phyloP scores from a whole-genome alignment of 2,113 vertebrate species.

The Muntiacus muntjak region DNA sequence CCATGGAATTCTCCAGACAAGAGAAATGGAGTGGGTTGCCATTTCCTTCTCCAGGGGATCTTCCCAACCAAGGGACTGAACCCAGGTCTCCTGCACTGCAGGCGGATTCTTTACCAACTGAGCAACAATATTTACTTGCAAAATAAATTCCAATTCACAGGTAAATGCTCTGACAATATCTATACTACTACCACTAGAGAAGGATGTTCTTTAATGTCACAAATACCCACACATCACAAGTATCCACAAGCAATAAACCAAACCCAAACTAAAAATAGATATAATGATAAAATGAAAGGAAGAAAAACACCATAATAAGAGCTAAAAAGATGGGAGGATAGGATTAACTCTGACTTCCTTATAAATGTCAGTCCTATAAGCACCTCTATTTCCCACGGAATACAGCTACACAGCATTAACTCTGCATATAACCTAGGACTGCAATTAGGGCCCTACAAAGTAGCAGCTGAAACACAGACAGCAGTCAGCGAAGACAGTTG shows the following conservation, averaged over 20 bases:
- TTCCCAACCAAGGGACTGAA: not conserved
- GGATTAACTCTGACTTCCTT: not conserved
- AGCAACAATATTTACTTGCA: not conserved
- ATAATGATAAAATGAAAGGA: not conserved
- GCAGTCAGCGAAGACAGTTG: not conserved
- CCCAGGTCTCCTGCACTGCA: not conserved
- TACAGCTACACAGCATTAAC: not conserved
- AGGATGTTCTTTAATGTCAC: not conserved
- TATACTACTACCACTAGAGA: not conserved
- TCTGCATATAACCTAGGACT: not conserved
- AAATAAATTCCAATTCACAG: conserved; percentile 17
- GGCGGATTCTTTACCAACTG: not conserved
- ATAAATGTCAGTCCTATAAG: not conserved
- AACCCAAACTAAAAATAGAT: not conserved
- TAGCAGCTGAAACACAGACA: not conserved
- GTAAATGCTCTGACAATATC: not conserved
- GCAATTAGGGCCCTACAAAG: not conserved
- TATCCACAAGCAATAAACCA: not conserved
- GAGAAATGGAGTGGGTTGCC: not conserved
- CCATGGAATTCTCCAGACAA: not conserved
- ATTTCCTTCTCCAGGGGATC: not conserved
- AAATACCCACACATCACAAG: not conserved
- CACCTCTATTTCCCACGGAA: not conserved
- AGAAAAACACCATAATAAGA: not conserved
- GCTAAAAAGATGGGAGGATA: not conserved